Conservation (phyloP, 1,140 invertebrate species). For the Hypsibius dujardini region DNA sequence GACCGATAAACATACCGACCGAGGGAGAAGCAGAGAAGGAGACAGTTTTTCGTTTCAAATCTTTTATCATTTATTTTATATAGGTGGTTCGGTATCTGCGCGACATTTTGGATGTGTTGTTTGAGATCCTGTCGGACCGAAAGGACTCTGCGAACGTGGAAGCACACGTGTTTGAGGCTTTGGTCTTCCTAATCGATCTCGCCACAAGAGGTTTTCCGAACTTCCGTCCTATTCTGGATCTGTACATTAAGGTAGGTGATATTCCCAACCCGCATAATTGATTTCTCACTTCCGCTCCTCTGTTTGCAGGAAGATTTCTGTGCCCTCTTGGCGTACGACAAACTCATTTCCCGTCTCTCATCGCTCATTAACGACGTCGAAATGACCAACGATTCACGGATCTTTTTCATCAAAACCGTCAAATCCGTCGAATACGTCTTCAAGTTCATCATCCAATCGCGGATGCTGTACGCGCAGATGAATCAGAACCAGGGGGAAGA, state of each 20-base stretch:
- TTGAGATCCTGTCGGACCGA: slow-evolving; percentile 67
- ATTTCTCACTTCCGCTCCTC: too few relatives aligned
- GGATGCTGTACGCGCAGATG: slow-evolving; percentile 53
- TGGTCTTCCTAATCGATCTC: slow-evolving; percentile 66
- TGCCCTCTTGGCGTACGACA: slow-evolving; percentile 74
- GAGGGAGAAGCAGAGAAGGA: too few relatives aligned
- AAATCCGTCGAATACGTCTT: slow-evolving; percentile 70
- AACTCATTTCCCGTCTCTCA: slow-evolving; percentile 30
- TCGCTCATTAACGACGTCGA: slow-evolving; percentile 30
- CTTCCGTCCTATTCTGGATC: slow-evolving; percentile 73
- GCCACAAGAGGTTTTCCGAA: slow-evolving; percentile 80
- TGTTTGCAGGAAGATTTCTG: slow-evolving; percentile 52
- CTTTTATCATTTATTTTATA: slow-evolving; percentile 18
- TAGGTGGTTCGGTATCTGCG: slow-evolving; percentile 48
- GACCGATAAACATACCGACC: too few relatives aligned
- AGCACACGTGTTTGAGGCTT: slow-evolving; percentile 72
- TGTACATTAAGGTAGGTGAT: slow-evolving; percentile 52
- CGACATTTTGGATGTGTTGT: slow-evolving; percentile 75
- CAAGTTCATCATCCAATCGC: slow-evolving; percentile 61
- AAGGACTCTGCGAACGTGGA: slow-evolving; percentile 69
- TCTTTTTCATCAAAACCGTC: slow-evolving; percentile 46
- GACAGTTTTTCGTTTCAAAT: neutral
- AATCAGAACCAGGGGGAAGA: slow-evolving; percentile 46
- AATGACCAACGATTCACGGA: slow-evolving; percentile 24
- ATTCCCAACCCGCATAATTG: too few relatives aligned